Evolutionary conservation across 2,888 invertebrate genomes (phyloP).

Genomic region (Spilarctia lutea): DNA sequence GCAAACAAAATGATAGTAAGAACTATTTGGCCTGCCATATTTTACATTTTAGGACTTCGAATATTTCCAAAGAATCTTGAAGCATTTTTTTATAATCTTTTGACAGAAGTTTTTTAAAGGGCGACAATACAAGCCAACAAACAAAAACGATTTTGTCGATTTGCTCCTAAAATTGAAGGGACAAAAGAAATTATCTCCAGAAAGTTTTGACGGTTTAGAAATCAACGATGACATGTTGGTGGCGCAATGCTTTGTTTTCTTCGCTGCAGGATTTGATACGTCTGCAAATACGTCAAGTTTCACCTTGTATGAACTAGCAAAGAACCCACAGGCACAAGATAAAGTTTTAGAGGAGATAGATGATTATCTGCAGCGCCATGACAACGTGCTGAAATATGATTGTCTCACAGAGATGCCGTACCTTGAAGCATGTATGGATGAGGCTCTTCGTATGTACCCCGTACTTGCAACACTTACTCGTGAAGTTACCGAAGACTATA

Average conservation of each 20-base stretch:
- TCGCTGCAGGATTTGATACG: constrained; percentile 71
- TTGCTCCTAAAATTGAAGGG: constrained; percentile 57
- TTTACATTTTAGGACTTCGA: constrained; percentile 58
- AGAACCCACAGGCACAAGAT: constrained; percentile 53
- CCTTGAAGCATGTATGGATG: constrained; percentile 65
- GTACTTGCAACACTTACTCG: constrained; percentile 64
- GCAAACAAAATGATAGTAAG: constrained; percentile 50
- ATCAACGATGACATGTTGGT: constrained; percentile 75
- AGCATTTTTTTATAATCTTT: constrained; percentile 54
- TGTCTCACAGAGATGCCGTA: constrained; percentile 60
- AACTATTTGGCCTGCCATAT: constrained; percentile 61
- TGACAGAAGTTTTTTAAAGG: constrained; percentile 54
- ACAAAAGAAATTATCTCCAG: constrained; percentile 54
- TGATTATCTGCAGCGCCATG: constrained; percentile 49
- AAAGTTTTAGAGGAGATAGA: constrained; percentile 61
- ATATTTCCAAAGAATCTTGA: constrained; percentile 49
- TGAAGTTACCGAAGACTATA: constrained; percentile 68
- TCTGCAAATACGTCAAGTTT: constrained; percentile 59
- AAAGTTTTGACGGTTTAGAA: constrained; percentile 48
- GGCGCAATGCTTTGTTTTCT: constrained; percentile 83
- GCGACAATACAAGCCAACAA: constrained; percentile 50
- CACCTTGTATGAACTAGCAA: constrained; percentile 64
- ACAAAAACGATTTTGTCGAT: constrained; percentile 66
- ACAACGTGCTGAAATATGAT: constrained; percentile 52
- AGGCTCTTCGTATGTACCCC: constrained; percentile 68